Percentiles rank a stretch among this genome's conserved stretches.
phyloP scores from a whole-genome alignment of 2,888 invertebrate species.

The Pantelozetes paolii region DNA sequence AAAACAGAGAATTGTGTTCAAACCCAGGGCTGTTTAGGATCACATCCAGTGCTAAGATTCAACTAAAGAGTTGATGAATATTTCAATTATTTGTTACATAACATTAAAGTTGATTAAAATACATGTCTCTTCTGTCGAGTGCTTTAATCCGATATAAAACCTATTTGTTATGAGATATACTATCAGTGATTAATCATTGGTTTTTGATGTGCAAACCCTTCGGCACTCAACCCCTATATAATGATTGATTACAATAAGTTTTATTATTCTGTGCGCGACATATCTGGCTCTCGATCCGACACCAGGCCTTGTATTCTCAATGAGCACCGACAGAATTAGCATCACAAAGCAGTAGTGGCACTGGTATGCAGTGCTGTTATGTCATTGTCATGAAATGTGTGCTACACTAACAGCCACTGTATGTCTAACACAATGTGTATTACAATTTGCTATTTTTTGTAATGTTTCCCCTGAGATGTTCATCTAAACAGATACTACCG shows the following conservation, averaged over 20 bases:
- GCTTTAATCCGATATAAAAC: constrained; percentile 21
- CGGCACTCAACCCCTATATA: not conserved
- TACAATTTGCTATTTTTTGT: not conserved
- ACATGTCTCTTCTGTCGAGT: not conserved
- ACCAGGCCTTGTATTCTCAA: not conserved
- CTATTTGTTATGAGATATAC: not conserved
- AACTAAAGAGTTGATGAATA: constrained; percentile 12
- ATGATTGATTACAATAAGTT: constrained; percentile 32
- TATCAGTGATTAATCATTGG: constrained; percentile 24
- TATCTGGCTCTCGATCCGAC: constrained; percentile 2
- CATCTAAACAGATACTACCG: not conserved
- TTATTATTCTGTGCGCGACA: constrained; percentile 18
- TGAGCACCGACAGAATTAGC: not conserved
- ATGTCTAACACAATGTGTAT: not conserved
- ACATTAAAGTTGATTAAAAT: not conserved
- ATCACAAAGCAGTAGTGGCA: not conserved
- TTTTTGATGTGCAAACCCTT: not conserved
- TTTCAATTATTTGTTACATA: constrained; percentile 19
- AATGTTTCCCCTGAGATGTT: constrained; percentile 22
- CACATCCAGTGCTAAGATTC: no score
- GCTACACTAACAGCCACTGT: constrained; percentile 13
- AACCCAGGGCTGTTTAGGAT: no score
- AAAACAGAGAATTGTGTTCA: no score
- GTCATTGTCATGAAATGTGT: constrained; percentile 19
- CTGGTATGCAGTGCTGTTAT: not conserved